phyloP scores from a whole-genome alignment of 1,140 invertebrate genomes.

The Lepidostoma basale region DNA sequence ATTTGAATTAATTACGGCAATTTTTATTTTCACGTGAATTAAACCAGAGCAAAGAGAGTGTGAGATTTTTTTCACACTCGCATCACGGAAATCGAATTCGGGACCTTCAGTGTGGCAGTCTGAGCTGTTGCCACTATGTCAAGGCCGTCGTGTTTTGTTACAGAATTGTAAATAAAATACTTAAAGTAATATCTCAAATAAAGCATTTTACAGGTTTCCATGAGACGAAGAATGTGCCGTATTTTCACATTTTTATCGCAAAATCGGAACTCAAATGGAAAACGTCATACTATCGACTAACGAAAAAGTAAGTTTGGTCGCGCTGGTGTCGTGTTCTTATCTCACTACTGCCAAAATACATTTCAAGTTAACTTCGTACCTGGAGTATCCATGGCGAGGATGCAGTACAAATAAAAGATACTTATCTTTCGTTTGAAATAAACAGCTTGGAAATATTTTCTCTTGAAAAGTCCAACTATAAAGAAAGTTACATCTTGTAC shows the following conservation, averaged over 20 bases:
- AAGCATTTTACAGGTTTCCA: no score
- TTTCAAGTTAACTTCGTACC: conserved; percentile 43
- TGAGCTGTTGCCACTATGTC: no score
- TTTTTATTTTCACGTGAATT: no score
- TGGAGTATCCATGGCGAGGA: conserved; percentile 28
- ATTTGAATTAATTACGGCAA: no score
- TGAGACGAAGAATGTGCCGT: background rate
- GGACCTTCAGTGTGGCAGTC: no score
- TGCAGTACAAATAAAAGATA: conserved; percentile 44
- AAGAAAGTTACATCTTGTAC: background rate
- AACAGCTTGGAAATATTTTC: conserved; percentile 40
- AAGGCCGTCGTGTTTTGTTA: no score
- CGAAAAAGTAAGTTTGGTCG: conserved; percentile 27
- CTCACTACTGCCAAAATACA: conserved; percentile 45
- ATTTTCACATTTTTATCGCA: conserved; percentile 15
- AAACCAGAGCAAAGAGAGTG: no score
- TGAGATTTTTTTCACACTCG: no score
- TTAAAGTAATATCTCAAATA: no score
- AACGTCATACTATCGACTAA: conserved; percentile 4
- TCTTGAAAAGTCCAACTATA: background rate
- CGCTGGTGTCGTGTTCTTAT: conserved; percentile 44
- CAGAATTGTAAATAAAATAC: no score
- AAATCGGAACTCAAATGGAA: conserved; percentile 19
- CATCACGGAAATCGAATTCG: no score
- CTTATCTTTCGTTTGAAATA: conserved; percentile 42